Base-by-base conservation (phyloP, 1,140 invertebrate genomes). In the Papilio glaucus region DNA sequence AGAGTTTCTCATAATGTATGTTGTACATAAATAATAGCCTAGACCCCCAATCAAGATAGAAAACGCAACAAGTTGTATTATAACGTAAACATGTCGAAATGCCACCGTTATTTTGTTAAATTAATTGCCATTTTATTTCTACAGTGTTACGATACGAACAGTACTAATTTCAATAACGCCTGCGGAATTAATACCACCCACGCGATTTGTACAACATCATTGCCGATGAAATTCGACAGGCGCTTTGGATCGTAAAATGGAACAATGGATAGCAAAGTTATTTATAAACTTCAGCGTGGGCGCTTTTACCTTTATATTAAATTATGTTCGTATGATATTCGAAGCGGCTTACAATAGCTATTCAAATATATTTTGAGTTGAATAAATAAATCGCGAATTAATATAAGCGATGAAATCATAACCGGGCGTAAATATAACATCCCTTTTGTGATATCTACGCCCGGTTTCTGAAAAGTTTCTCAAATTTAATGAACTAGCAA, bases 181-280 rank as follows among this genome's bases (percentile, higher is more conserved):
- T 68, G 63, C 41, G 24, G 21, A 45, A 68, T 68, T 29, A n/a
- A 45, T n/a, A 26, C 38, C 18, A 21, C 63, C 63, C 24, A 68
- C 63, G 57, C 57, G 63, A 41, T 41, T 42, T 42, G 24, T 45
- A 13, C 15, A 42, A 26, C 13, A 68, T 42, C 29, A 68, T 45
- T 68, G 63, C 18, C 39, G 63, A 42, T 68, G 38, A 68, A 68
- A 68, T 68, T 68, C 39, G 39, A 42, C 63, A 68, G 63, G 39
- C 39, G 18, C 24, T 42, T 42, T 9, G 63, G 39, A 33, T 42
- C 6, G 39, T 24, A 8, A 45, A 26, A 21, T 41, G 4, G 49
- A 53, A 24, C 49, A 53, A 53, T 24, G 49, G 18, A 53, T 24
- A 53, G 10, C 10, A 53, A 4, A 53, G 10, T 24, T 53, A 53